Conservation (phyloP, 2,797 vertebrate species). For the Philypnodon macrostomus region DNA sequence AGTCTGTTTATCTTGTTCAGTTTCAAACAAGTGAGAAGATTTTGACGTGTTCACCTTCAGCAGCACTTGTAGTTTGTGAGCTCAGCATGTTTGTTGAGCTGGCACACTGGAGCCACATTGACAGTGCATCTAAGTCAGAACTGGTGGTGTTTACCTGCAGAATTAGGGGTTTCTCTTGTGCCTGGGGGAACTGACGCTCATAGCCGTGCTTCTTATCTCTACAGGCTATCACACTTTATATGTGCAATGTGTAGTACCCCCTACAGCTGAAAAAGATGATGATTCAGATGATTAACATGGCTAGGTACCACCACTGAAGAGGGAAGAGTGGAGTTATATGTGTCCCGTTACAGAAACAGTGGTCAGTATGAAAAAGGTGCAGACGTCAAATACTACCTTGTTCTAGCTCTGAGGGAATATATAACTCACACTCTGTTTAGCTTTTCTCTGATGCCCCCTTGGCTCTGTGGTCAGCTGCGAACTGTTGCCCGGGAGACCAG, state of each 20-base stretch:
- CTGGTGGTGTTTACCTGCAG: slow-evolving; percentile 48
- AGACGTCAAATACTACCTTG: slow-evolving; percentile 64
- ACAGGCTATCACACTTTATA: slow-evolving; percentile 27
- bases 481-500: slow-evolving; percentile 67
- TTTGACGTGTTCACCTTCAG: too few relatives aligned
- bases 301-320: slow-evolving; percentile 22
- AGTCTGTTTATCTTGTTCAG: too few relatives aligned
- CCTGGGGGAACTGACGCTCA: slow-evolving; percentile 49
- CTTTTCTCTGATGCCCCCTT: slow-evolving; percentile 57
- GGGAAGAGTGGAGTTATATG: slow-evolving; percentile 45
- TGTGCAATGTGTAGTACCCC: slow-evolving; percentile 22
- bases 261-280: slow-evolving; percentile 15
- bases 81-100: too few relatives aligned
- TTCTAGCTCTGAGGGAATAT: slow-evolving; percentile 69
- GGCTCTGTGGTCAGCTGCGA: slow-evolving; percentile 70
- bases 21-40: too few relatives aligned
- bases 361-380: slow-evolving; percentile 58
- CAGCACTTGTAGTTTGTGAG: too few relatives aligned
- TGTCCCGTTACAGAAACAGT: slow-evolving; percentile 44
- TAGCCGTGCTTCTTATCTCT: slow-evolving; percentile 26
- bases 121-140: slow-evolving; percentile 25
- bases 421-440: slow-evolving; percentile 70
- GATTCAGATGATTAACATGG: slow-evolving; percentile 28
- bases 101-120: slow-evolving; percentile 36
- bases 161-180: slow-evolving; percentile 25